These are phyloP conservation scores for Lophotis ruficrista DNA, from an alignment of 2,113 vertebrate species.

Conservation along the genomic window DNA sequence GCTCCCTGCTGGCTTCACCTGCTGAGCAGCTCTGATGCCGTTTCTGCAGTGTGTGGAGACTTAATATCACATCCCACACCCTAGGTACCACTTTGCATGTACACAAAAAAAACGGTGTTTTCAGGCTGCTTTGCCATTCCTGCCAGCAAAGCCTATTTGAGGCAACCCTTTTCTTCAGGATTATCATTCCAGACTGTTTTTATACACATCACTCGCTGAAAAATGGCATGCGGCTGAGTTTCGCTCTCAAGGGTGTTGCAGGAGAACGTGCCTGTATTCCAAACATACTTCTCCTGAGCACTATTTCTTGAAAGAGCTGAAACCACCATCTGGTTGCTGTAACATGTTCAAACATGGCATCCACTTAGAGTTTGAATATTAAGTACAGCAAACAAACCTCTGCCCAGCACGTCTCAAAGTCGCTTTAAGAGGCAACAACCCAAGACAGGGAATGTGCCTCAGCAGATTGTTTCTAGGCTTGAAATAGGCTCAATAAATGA, in stretches of 20 bases:
- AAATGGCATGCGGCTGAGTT: conserved; percentile 34
- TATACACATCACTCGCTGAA: not conserved
- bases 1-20: not conserved
- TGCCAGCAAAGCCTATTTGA: not conserved
- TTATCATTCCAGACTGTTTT: conserved; percentile 8
- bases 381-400: conserved; percentile 7
- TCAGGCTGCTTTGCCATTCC: not conserved
- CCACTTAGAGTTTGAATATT: conserved; percentile 39
- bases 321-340: conserved; percentile 3
- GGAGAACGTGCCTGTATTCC: conserved; percentile 16
- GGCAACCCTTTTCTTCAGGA: not conserved
- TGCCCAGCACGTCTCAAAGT: not conserved
- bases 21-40: not conserved
- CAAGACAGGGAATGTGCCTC: not conserved
- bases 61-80: not conserved
- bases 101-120: not conserved
- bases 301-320: conserved; percentile 15
- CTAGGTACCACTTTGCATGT: not conserved
- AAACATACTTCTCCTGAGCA: not conserved
- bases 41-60: not conserved
- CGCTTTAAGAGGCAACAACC: not conserved
- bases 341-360: conserved; percentile 57
- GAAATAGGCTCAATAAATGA: conserved; percentile 1
- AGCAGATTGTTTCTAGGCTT: not conserved
- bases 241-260: conserved; percentile 53